Evolutionary conservation across 2,113 vertebrate genomes (phyloP).

Genomic region (Melozone crissalis): DNA sequence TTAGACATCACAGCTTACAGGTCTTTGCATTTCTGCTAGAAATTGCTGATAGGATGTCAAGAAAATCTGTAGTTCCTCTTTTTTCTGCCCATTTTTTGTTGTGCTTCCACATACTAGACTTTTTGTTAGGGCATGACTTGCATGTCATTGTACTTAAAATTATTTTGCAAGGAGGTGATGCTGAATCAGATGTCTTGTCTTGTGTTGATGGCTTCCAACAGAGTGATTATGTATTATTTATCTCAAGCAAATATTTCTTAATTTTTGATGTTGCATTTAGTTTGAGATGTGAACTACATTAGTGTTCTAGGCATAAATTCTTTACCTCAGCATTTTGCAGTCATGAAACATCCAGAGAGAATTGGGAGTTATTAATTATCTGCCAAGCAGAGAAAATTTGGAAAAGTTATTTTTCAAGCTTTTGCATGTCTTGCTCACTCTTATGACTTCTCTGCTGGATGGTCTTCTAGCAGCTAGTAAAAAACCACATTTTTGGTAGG

Average conservation of each 20-base stretch:
- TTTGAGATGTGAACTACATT: not conserved
- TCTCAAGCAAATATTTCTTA: not conserved
- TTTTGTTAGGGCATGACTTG: not conserved
- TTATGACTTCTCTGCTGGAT: not conserved
- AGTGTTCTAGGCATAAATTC: not conserved
- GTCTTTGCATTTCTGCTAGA: not conserved
- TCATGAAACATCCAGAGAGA: not conserved
- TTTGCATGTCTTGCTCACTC: not conserved
- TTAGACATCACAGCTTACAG: not conserved
- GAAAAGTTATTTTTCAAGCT: not conserved
- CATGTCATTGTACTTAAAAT: not conserved
- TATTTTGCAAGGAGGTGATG: not conserved
- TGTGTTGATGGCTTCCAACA: not conserved
- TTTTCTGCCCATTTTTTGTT: not conserved
- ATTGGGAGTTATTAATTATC: not conserved
- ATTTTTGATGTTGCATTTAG: not conserved
- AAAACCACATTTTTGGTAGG: not conserved
- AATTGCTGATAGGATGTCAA: not conserved
- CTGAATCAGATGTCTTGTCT: not conserved
- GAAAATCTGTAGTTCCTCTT: not conserved
- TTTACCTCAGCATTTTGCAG: not conserved
- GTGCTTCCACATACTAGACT: rapidly evolving
- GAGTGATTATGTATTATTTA: not conserved
- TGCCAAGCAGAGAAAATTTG: not conserved
- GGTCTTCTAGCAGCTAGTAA: not conserved